Evolutionary conservation across 2,113 vertebrate genomes (phyloP), one percentile per base, ranked within the genome.

Genomic region (Mus spicilegus): DNA sequence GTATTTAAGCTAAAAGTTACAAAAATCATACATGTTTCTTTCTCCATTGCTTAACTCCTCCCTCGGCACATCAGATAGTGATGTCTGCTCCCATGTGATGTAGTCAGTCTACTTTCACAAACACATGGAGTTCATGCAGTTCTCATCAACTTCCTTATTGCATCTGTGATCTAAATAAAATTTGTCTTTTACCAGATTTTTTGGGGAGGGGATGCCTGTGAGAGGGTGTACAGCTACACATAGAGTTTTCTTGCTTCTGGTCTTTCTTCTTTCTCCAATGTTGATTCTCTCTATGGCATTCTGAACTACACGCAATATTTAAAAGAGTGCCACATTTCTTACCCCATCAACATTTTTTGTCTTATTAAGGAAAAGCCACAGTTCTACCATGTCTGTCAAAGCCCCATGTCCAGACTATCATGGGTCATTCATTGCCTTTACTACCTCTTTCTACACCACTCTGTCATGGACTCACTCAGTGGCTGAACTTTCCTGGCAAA

Each of bases 401-500:
- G 24, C 1, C 7, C 28, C 49, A 20, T 3, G 19, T 84, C 7
- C 2, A 80, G 65, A 10, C 6, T 56, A 10, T 90, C 14, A 9
- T 26, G 19, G 1, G 0, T 0, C 46, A 5, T 10, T 58, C 30
- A 5, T 7, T 56, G 30, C 1, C 5, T 9, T 42, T 16, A 0
- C 5, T 7, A 76, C 14, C 1, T 22, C 54, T 75, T 13, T 7
- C 22, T 22, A 17, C 24, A 3, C 36, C 24, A 3, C 39, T 54
- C 33, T 76, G 22, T 10, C 24, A 5, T 1, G 5, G 7, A 39
- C 39, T 39, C 1, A 39, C 39, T 39, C 1, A 9, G 7, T 42
- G 16, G 4, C 70, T 85, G 9, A 61, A 13, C 3, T 30, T 42
- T 75, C 65, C 13, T 51, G 42, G n/a, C 58, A 22, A 49, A 6